Conservation (phyloP, 2,888 invertebrate species). For the Sclerodermus sp. region DNA sequence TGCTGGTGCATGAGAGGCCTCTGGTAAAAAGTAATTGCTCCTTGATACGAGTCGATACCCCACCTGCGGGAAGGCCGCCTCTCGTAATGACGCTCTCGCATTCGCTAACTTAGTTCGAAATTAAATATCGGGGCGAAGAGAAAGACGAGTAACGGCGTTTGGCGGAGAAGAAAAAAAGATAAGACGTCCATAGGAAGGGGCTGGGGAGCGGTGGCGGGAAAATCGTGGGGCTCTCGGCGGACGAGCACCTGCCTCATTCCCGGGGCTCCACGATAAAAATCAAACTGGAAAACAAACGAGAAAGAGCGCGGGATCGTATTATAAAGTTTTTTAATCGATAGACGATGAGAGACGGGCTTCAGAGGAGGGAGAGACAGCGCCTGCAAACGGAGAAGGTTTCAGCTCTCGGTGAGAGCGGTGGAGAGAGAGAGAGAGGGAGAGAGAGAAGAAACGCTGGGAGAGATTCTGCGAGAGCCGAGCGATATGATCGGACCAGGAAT, state of each 20-base stretch:
- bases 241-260: slow-evolving; percentile 36
- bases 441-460: slow-evolving; percentile 14
- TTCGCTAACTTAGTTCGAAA: slow-evolving; percentile 43
- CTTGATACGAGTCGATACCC: slow-evolving; percentile 41
- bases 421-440: slow-evolving; percentile 16
- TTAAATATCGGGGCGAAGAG: slow-evolving; percentile 42
- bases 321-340: slow-evolving; percentile 55
- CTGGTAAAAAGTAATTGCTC: slow-evolving; percentile 39
- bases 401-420: not conserved
- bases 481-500: slow-evolving; percentile 25
- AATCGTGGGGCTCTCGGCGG: slow-evolving; percentile 5
- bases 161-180: slow-evolving; percentile 11
- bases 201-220: slow-evolving; percentile 8
- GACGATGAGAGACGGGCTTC: slow-evolving; percentile 27
- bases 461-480: no score
- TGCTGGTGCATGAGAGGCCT: slow-evolving; percentile 14
- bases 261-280: slow-evolving; percentile 39
- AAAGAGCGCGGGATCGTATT: slow-evolving; percentile 45
- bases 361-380: not conserved
- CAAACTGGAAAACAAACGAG: slow-evolving; percentile 47
- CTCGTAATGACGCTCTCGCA: slow-evolving; percentile 36
- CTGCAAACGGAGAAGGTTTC: slow-evolving; percentile 7
- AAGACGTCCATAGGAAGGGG: not conserved
- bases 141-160: not conserved
- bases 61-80: slow-evolving; percentile 27